Evolutionary conservation across 2,113 vertebrate species (phyloP).

Genomic region (Eulacestoma nigropectus): DNA sequence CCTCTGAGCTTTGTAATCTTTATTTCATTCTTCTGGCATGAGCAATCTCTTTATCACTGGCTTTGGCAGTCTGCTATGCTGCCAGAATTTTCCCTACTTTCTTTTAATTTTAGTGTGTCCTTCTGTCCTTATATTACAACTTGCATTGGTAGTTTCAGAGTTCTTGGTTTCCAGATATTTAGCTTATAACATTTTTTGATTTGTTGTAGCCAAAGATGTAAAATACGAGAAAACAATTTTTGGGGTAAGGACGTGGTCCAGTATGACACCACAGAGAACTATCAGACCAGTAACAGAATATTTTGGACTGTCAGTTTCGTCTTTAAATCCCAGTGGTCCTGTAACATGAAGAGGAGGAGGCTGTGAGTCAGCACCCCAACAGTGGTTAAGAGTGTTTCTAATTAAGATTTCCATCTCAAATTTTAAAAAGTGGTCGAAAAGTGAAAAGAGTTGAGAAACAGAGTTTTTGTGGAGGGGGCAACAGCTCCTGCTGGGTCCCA

Average conservation of each 20-base stretch:
- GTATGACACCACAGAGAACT: background rate
- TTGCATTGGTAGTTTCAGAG: background rate
- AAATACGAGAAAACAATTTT: fast-evolving
- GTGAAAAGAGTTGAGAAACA: background rate
- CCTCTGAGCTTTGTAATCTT: background rate
- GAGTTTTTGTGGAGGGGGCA: background rate
- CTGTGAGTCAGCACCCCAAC: background rate
- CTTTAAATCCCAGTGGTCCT: background rate
- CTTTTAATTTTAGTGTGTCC: background rate
- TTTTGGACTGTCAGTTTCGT: background rate
- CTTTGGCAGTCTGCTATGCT: background rate
- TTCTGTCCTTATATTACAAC: background rate
- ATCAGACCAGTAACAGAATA: background rate
- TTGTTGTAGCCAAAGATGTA: background rate
- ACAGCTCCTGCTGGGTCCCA: background rate
- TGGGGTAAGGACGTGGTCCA: background rate
- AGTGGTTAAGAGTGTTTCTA: background rate
- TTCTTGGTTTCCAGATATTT: background rate
- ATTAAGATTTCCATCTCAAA: background rate
- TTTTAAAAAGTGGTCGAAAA: background rate
- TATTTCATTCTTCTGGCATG: background rate
- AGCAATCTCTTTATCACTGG: background rate
- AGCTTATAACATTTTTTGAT: background rate
- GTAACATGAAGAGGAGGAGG: background rate
- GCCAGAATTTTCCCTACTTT: background rate